Evolutionary conservation across 2,797 vertebrate genomes (phyloP), one percentile per base, ranked within the genome.

Genomic region (Heliangelus exortis): DNA sequence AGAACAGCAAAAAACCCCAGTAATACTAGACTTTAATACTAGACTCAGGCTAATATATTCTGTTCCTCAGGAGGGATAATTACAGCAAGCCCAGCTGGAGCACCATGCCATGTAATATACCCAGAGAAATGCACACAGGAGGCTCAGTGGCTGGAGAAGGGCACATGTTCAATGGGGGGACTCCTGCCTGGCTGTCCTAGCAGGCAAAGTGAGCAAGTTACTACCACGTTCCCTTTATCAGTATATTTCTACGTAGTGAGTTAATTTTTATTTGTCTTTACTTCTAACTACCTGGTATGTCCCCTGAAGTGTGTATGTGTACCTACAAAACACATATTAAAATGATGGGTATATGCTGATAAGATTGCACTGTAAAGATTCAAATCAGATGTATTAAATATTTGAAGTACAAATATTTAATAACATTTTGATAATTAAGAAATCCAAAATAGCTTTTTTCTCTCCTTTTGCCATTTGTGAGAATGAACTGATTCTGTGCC

Each of bases 61-160:
- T 50, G 14, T 29, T 83, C 23, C 61, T 85, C 45, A 15, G 50
- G 53, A 84, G 76, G 47, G 86, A 23, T 23, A 34, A 47, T n/a
- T 71, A 33, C 51, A 62, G 73, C 65, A 13, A 59, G 72, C 31
- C 34, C 58, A 61, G 57, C 7, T 66, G 67, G 79, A 83, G 79
- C 83, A 28, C 53, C 1, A 0, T 25, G 48, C 67, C 8, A 0
- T 4, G 68, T 25, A 19, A 4, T 39, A 5, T 9, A 13, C 45
- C 57, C 20, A 0, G 5, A 2, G 55, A 39, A 57, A n/a, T 8
- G n/a, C 2, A 10, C 3, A 22, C 51, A 2, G 0, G 1, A 26
- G 66, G 54, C 41, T 54, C 25, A 21, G 61, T 29, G 68, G 58
- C 66, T 92, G 87, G 7, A 14, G 25, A n/a, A 66, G 61, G 65